These are phyloP conservation scores for Montipora cactus DNA, from an alignment of 64 coral and sea anemone species.

Conservation along the genomic window DNA sequence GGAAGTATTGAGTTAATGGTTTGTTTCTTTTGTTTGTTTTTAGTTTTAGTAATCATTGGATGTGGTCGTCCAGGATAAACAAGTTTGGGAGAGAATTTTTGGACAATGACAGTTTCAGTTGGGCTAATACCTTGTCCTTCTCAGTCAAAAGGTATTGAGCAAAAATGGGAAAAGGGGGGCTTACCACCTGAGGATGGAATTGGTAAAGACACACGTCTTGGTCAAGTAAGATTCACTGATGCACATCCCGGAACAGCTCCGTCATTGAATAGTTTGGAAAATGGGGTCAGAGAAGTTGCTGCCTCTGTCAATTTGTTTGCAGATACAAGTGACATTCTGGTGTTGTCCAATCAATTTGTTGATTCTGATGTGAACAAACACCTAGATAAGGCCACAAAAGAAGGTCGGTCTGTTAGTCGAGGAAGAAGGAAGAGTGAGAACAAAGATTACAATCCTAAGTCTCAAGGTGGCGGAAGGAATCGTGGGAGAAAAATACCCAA, in stretches of 20 bases:
- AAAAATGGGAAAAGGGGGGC: background rate
- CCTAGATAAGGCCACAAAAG: background rate
- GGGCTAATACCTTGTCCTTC: constrained; percentile 29
- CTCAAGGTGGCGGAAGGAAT: constrained; percentile 53
- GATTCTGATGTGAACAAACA: background rate
- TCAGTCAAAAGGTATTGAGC: background rate
- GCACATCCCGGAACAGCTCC: background rate
- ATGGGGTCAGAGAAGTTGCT: background rate
- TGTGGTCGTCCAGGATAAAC: background rate
- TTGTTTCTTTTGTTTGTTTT: background rate
- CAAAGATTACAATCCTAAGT: constrained; percentile 65
- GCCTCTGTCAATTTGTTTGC: background rate
- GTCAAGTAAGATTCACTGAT: background rate
- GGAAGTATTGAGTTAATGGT: background rate
- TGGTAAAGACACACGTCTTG: background rate
- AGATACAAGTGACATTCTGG: background rate
- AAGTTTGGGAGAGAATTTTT: background rate
- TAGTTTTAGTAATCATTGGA: background rate
- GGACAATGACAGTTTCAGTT: constrained; percentile 34
- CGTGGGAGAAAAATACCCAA: constrained; percentile 55
- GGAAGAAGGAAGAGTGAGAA: constrained; percentile 64
- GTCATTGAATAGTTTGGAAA: background rate
- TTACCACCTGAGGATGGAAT: background rate
- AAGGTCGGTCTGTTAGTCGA: constrained; percentile 23
- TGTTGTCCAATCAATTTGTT: background rate